Percentiles rank a stretch among this genome's conserved stretches.
These are phyloP conservation scores for Ibidorhyncha struthersii DNA, from an alignment of 2,113 vertebrate species.

Conservation along the genomic window DNA sequence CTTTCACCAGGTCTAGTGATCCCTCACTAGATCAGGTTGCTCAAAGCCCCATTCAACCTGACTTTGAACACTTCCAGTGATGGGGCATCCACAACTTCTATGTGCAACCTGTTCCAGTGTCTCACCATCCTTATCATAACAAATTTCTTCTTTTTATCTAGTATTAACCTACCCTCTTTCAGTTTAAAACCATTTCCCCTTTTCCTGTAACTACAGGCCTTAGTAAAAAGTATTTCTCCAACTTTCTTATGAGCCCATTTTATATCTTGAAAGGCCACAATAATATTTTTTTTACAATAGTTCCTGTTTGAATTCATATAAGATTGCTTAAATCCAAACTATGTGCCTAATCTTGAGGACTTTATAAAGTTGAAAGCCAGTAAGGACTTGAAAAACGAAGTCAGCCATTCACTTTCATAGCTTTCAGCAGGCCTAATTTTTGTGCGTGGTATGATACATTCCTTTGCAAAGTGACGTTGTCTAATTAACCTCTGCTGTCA, in stretches of 20 bases:
- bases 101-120: not conserved
- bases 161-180: not conserved
- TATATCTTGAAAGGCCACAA: not conserved
- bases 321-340: not conserved
- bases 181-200: fast-evolving
- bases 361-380: not conserved
- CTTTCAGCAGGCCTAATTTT: not conserved
- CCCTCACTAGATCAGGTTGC: not conserved
- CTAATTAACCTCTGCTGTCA: not conserved
- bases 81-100: not conserved
- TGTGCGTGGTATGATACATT: not conserved
- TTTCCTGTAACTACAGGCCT: not conserved
- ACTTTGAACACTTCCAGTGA: not conserved
- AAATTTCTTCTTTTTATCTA: not conserved
- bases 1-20: not conserved
- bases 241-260: not conserved
- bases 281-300: not conserved
- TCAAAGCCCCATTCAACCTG: not conserved
- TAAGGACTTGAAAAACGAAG: not conserved
- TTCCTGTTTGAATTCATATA: not conserved
- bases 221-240: not conserved
- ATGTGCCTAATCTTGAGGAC: not conserved
- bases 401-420: not conserved
- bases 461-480: not conserved
- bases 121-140: fast-evolving